These are phyloP conservation scores for Podarcis raffonei DNA, from an alignment of 2,113 vertebrate genomes.

Conservation along the genomic window DNA sequence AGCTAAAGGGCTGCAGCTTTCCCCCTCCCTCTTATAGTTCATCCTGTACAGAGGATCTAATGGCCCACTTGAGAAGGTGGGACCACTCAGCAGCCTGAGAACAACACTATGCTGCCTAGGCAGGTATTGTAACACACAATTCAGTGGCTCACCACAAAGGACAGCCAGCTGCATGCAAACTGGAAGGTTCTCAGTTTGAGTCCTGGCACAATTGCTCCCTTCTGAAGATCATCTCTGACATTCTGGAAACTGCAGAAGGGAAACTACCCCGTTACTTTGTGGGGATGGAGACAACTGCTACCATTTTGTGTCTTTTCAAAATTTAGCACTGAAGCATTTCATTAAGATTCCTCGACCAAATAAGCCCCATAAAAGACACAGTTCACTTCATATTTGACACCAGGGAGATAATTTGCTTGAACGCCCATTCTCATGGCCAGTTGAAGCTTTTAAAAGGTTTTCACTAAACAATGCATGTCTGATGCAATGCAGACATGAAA, in stretches of 20 bases:
- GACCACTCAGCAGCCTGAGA: not conserved
- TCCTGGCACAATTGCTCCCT: not conserved
- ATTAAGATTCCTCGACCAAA: not conserved
- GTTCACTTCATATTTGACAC: not conserved
- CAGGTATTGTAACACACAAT: not conserved
- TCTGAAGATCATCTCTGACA: not conserved
- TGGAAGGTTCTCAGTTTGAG: not conserved
- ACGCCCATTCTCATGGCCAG: not conserved
- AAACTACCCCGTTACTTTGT: not conserved
- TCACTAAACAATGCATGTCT: slow-evolving; percentile 1
- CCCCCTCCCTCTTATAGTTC: not conserved
- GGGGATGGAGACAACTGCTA: not conserved
- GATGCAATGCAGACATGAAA: slow-evolving; percentile 39
- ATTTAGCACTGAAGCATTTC: not conserved
- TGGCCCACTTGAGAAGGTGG: not conserved
- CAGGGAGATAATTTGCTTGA: not conserved
- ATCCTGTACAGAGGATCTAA: not conserved
- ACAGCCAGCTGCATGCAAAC: not conserved
- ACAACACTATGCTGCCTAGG: not conserved
- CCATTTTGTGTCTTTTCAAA: not conserved
- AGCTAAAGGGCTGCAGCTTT: too few species aligned
- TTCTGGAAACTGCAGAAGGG: not conserved
- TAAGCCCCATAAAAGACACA: not conserved
- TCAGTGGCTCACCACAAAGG: too few species aligned
- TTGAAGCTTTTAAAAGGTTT: slow-evolving; percentile 29